Evolutionary conservation across 2,888 invertebrate genomes (phyloP).

Genomic region (Allophyes oxyacanthae): DNA sequence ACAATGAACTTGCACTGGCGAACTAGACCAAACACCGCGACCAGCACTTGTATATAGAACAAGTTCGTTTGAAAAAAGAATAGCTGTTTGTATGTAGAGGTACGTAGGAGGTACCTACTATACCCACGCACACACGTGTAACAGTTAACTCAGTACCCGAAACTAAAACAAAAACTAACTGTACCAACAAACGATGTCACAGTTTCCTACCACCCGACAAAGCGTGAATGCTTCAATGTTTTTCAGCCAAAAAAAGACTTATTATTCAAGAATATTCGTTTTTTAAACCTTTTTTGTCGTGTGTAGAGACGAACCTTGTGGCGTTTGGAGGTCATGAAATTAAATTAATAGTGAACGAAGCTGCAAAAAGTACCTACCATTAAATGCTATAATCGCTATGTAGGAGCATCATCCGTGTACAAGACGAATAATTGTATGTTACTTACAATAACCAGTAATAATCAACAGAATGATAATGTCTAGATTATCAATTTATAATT

Average conservation of each 20-base stretch:
- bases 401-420: conserved; percentile 36
- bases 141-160: conserved; percentile 50
- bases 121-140: conserved; percentile 67
- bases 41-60: conserved; percentile 79
- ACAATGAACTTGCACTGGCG: conserved; percentile 88
- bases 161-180: conserved; percentile 62
- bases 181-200: conserved; percentile 60
- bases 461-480: conserved; percentile 16
- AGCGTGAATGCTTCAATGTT: conserved; percentile 58
- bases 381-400: conserved; percentile 26
- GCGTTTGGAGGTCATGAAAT: conserved; percentile 66
- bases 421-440: conserved; percentile 23
- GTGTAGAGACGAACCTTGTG: conserved; percentile 59
- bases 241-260: conserved; percentile 43
- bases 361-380: conserved; percentile 45
- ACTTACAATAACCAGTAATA: conserved; percentile 15
- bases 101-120: conserved; percentile 72
- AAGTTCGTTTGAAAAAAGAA: conserved; percentile 70
- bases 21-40: conserved; percentile 87
- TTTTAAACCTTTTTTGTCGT: conserved; percentile 48
- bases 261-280: conserved; percentile 42
- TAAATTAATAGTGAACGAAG: conserved; percentile 56
- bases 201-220: conserved; percentile 50
- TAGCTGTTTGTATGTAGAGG: conserved; percentile 64
- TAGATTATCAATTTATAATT: conserved; percentile 5